Evolutionary conservation across 2,113 vertebrate genomes (phyloP).

Genomic region (Rhizomys pruinosus): DNA sequence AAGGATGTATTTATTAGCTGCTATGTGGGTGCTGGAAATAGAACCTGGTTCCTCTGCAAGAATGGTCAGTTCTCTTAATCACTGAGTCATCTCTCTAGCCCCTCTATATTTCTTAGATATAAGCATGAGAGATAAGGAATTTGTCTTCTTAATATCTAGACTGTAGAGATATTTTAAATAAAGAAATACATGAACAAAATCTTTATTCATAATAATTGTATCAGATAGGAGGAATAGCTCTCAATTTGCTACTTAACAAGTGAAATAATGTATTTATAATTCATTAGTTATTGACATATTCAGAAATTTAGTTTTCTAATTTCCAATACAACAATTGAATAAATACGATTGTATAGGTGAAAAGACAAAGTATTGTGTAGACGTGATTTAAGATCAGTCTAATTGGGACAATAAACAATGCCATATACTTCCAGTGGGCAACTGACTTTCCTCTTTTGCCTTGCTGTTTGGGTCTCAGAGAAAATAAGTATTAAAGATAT

Average conservation of each 20-base stretch:
- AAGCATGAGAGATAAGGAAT: background rate
- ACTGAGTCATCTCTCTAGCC: no score
- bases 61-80: no score
- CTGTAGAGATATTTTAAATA: background rate
- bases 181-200: background rate
- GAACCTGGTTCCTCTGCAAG: no score
- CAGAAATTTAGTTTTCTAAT: constrained; percentile 9
- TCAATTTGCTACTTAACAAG: constrained; percentile 14
- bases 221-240: background rate
- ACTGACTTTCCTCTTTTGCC: background rate
- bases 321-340: background rate
- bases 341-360: background rate
- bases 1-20: no score
- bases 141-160: background rate
- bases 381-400: background rate
- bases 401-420: background rate
- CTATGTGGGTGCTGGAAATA: no score
- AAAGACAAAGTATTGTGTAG: background rate
- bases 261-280: background rate
- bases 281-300: constrained; percentile 11
- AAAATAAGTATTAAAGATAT: background rate
- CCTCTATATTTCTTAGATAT: background rate
- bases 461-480: constrained; percentile 22
- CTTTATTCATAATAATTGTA: background rate
- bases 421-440: background rate